Evolutionary conservation across 1,140 invertebrate species (phyloP), one percentile per base, ranked within the genome.

Genomic region (Centruroides vittatus): DNA sequence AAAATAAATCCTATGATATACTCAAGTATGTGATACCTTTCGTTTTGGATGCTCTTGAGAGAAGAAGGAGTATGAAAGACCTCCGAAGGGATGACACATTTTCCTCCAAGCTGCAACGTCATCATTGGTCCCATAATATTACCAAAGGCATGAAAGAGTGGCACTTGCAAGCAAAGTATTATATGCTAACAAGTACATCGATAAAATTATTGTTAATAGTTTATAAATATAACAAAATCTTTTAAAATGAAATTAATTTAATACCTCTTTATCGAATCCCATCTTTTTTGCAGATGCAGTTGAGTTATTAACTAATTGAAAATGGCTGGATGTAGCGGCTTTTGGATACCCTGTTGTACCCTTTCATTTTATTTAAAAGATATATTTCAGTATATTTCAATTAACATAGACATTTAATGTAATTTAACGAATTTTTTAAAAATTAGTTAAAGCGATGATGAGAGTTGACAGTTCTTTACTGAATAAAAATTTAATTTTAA

Each of bases 71-170:
- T 6, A 8, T 41, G 5, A 41, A 41, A 41, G 8, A 6, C 5
- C 8, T 41, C 41, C 3, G 41, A 41, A 41, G 41, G 41, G 5
- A 41, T 41, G 1, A 41, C 41, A 41, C 41, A 41, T 41, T 41
- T 41, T 41, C 41, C 41, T 41, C 41, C 41, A 41, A 6, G 41
- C 41, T 6, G 5, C 41, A 41, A 41, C 3, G 41, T 41, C 8
- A 41, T 41, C 3, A 41, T 0, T 41, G 41, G 41, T 0, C 85
- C 89, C 48, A 86, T 76, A 1, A 87, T 78, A 46, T 85, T 83
- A 0, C 90, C 93, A 71, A 88, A 92, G 12, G 86, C 91, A 71
- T 99, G 95, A 71, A 96, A 98, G 11, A 96, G 78, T 0, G 94
- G 94, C 1, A 90, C 87, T 72, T 92, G 84, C 0, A 86, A 67